Base-by-base conservation (phyloP, 1,140 invertebrate species). In the Pseudachorutes palmiensis region DNA sequence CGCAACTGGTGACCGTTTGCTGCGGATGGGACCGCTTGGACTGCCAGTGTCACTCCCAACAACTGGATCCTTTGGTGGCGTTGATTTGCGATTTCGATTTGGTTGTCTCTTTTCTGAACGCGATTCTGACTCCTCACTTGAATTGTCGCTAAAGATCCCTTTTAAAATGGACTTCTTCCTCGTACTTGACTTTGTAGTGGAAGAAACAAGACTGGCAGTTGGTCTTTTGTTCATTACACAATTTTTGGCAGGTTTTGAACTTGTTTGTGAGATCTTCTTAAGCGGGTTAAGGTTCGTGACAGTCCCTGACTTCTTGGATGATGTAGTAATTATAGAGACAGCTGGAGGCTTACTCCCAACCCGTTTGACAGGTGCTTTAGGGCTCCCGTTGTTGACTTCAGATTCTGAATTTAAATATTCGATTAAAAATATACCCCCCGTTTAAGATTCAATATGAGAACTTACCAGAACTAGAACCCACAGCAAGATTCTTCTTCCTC, bases 121-220 rank as follows among this genome's bases (percentile, higher is more conserved):
- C 48, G 2, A 12, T 5, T 65, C 70, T 2, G 64, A 63, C 22
- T 69, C 70, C 32, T 67, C 70, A 36, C 60, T 68, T 2, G 67
- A 68, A 66, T 71, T 71, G 22, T 71, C 70, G 16, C 66, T 69
- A 48, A 71, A 71, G 19, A 71, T 71, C 26, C 66, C 68, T 62
- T 71, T 71, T 30, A 66, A 28, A 1, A 62, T 49, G 26, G 65
- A 66, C 24, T 49, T 58, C 49, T 66, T 63, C 45, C 24, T 58
- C 12, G 55, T 63, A 28, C 51, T 51, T 19, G 65, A 1, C 57
- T 33, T 12, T 61, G 55, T 64, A 12, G 28, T 29, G 1, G 45
- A 41, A 32, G 57, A 55, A 29, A 22, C 58, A 51, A 41, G 41
- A 45, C 28, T 49, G 16, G 5, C 36, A 16, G 55, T 26, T 22